Conservation (phyloP, 2,797 vertebrate genomes). For the Falco peregrinus region DNA sequence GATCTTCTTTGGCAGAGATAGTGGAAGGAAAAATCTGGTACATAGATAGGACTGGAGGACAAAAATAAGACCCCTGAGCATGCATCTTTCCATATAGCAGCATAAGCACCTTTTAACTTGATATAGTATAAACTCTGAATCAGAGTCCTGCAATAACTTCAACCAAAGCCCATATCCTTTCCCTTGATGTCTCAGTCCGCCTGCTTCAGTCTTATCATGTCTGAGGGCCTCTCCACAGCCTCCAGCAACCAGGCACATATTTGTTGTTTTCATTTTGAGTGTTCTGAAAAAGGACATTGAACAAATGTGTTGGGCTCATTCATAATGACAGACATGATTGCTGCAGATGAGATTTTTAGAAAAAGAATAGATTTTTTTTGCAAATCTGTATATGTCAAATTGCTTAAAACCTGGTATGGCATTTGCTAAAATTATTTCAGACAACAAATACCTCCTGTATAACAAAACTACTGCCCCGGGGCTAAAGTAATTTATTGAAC, state of each 20-base stretch:
- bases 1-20: neutral
- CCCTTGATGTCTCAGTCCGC: neutral
- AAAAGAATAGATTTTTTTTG: neutral
- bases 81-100: neutral
- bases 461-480: neutral
- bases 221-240: neutral
- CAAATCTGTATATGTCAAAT: no score
- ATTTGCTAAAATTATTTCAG: neutral
- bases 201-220: neutral
- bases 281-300: neutral
- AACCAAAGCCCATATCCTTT: rapidly evolving
- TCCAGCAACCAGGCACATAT: neutral
- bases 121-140: neutral
- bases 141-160: neutral
- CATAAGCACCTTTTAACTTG: neutral
- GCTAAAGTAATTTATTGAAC: neutral
- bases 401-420: neutral
- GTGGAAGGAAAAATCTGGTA: neutral
- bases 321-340: neutral
- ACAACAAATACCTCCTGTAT: neutral
- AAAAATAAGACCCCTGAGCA: neutral
- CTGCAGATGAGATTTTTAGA: neutral
- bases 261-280: neutral
- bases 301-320: neutral
- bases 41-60: rapidly evolving